Base-by-base conservation (phyloP, 2,888 invertebrate genomes). In the Caenorhabditis wallacei region DNA sequence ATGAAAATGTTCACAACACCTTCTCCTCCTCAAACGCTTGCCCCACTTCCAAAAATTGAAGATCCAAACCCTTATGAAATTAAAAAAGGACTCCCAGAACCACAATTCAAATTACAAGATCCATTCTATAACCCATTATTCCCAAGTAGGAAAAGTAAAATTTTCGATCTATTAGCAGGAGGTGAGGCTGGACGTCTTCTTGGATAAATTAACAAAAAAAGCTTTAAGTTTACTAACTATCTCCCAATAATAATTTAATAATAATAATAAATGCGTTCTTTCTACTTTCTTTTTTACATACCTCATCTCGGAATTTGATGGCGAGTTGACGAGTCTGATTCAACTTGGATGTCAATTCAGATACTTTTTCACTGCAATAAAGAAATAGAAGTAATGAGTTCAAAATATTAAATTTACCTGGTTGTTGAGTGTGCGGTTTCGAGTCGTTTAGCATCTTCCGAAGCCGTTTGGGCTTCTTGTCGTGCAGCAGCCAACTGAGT, bases 51-150 rank as follows among this genome's bases (percentile, higher is more conserved):
- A 4, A 78, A 76, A 26, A 57, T 76, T 24, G 48, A 59, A 2
- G 74, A 69, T 0, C 68, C 56, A 18, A 76, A 78, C 16, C 61
- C 71, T 7, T 76, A 57, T 26, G 64, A 68, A 10, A 48, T 72
- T 16, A 20, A 40, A 16, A 63, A 72, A 72, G 80, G 72, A 20
- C 26, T 86, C 0, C 85, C 85, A 13, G 82, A 82, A n/a, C 84
- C 78, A 20, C 81, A 78, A 30, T 84, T 87, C 78, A 85, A 87
- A 51, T 37, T 89, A 16, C 88, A 89, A 63, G 89, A 89, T 56
- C 89, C 89, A 10, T 89, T 89, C 82, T 89, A 89, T 63, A 89
- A 89, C 40, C 89, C 89, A 2, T 74, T 89, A 18, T 83, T 86
- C 43, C 89, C 89, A 13, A 87, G 88, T 37, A 81, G 88, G 46